Percentiles rank a stretch among this genome's conserved stretches.
phyloP scores from a whole-genome alignment of 1,140 invertebrate species.

The Achroia grisella region DNA sequence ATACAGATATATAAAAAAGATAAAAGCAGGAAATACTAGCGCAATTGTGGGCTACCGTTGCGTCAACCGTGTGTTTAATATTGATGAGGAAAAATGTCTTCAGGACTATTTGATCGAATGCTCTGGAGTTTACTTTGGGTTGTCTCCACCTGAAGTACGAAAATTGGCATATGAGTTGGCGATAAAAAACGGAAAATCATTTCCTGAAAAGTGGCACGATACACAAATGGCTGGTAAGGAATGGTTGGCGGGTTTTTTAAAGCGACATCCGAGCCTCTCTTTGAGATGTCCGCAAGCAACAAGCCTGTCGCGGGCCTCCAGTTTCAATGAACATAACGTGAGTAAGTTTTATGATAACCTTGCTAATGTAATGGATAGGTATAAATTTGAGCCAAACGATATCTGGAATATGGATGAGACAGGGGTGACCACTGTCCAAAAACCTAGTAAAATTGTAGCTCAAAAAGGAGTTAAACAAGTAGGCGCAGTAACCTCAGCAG shows the following conservation, averaged over 20 bases:
- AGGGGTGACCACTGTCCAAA: neutral
- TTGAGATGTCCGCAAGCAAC: conserved; percentile 55
- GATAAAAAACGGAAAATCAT: conserved; percentile 29
- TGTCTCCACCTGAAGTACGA: conserved; percentile 38
- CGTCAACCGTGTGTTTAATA: conserved; percentile 24
- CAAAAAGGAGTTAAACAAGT: neutral
- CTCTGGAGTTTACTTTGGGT: conserved; percentile 45
- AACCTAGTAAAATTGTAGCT: neutral
- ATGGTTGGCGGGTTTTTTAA: conserved; percentile 65
- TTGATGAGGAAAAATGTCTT: conserved; percentile 25
- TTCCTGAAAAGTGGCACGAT: conserved; percentile 28
- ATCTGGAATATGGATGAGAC: neutral
- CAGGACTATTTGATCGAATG: conserved; percentile 30
- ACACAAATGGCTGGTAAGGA: conserved; percentile 52
- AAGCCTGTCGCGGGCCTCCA: conserved; percentile 59
- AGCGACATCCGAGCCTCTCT: conserved; percentile 53
- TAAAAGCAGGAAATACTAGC: conserved; percentile 10
- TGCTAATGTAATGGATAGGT: conserved; percentile 19
- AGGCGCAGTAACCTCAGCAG: neutral
- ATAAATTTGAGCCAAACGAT: neutral
- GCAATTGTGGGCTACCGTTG: conserved; percentile 30
- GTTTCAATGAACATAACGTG: conserved; percentile 67
- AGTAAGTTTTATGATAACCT: conserved; percentile 37
- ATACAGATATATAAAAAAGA: conserved; percentile 17
- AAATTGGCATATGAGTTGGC: conserved; percentile 53